These are phyloP conservation scores for Harlomillsia oculata DNA, from an alignment of 1,140 invertebrate species.

Conservation along the genomic window DNA sequence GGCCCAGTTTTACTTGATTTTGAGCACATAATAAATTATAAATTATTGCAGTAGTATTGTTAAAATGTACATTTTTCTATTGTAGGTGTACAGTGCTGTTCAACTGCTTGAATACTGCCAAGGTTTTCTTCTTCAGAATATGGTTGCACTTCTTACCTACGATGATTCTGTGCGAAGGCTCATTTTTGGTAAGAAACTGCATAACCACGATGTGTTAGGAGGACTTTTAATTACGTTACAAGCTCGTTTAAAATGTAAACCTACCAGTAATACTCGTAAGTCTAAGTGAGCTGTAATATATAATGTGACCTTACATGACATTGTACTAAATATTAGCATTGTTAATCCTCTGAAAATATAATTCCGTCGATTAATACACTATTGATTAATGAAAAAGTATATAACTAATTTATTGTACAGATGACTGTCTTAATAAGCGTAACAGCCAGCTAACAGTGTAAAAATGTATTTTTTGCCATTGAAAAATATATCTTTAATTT, in stretches of 20 bases:
- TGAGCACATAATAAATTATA: background rate
- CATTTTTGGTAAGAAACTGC: conserved; percentile 76
- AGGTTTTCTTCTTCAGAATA: conserved; percentile 81
- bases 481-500: too few species aligned
- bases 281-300: too few species aligned
- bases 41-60: background rate
- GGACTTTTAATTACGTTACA: conserved; percentile 70
- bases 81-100: conserved; percentile 72
- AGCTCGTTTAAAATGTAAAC: conserved; percentile 52
- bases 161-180: conserved; percentile 80
- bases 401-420: too few species aligned
- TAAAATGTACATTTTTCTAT: conserved; percentile 13
- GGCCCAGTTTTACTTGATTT: background rate
- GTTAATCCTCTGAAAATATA: too few species aligned
- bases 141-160: conserved; percentile 82
- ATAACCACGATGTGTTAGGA: conserved; percentile 77
- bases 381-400: too few species aligned
- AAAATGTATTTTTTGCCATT: too few species aligned
- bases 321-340: too few species aligned
- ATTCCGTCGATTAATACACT: too few species aligned
- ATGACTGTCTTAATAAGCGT: too few species aligned
- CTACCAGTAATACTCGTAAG: background rate
- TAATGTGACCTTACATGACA: too few species aligned
- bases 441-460: too few species aligned
- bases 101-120: conserved; percentile 76